These are phyloP conservation scores for Callaeas wilsoni DNA, from an alignment of 2,113 vertebrate species.

Conservation along the genomic window DNA sequence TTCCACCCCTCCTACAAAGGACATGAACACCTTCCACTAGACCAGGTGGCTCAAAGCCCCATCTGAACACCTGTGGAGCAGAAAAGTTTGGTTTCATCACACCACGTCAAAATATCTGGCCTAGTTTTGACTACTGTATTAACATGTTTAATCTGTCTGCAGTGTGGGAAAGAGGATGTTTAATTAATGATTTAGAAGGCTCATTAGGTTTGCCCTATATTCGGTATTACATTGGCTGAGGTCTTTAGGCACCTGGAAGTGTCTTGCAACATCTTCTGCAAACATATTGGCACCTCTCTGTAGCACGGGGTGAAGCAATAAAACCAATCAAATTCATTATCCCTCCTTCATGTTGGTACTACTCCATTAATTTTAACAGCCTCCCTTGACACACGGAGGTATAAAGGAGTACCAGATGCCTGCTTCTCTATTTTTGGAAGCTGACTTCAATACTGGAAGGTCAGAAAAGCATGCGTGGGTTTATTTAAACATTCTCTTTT, in stretches of 20 bases:
- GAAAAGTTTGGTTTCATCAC: fast-evolving
- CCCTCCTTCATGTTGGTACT: background rate
- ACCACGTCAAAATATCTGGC: background rate
- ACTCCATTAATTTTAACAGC: background rate
- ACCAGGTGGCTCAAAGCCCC: background rate
- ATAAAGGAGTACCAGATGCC: background rate
- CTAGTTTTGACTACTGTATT: background rate
- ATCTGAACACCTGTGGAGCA: background rate
- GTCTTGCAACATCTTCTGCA: background rate
- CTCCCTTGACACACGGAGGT: background rate
- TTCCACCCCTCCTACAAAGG: background rate
- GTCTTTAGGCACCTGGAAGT: background rate
- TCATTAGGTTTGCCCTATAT: background rate
- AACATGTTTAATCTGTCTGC: conserved; percentile 24
- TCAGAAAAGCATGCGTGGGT: background rate
- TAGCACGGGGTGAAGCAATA: background rate
- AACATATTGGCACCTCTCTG: background rate
- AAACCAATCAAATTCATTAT: background rate
- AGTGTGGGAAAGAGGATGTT: background rate
- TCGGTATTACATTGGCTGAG: background rate
- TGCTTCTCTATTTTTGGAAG: background rate
- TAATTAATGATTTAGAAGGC: conserved; percentile 14
- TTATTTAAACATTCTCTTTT: background rate
- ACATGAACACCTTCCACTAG: background rate
- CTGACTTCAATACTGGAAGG: background rate